Base-by-base conservation (phyloP, 1,140 invertebrate species). In the Aphidius ervi region DNA sequence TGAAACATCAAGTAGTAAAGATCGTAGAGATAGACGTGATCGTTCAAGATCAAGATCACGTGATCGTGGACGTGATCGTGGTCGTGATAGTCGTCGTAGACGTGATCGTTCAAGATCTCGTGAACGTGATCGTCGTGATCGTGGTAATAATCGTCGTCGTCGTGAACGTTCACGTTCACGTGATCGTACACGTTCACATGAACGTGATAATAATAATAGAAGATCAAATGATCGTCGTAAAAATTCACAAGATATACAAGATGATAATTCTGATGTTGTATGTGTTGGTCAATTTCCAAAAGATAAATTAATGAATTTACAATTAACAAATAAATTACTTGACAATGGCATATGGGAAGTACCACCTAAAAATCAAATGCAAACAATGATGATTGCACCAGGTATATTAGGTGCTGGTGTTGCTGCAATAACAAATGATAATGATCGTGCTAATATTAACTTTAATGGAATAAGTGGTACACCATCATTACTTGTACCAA, bases 41-140 rank as follows among this genome's bases (percentile, higher is more conserved):
- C 65, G 74, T 65, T 82, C 74, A 7, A 66, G 77, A 47, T 80
- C 78, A 8, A 72, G 76, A 8, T 79, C 81, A 0, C 72, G 80
- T 1, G 75, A 83, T 67, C 58, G 83, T 7, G 84, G 83, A 31
- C 81, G 84, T 9, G 83, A 86, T 62, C 68, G 74, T 37, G 63
- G 62, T 8, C 58, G 65, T 6, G 72, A 64, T 42, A 56, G 67
- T 31, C 52, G 67, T 31, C 52, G 74, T 4, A 59, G 73, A 5
- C 68, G 75, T 0, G 72, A 73, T 42, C 56, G 66, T n/a, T 61
- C 59, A 10, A 55, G 66, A 46, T 64, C 63, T 3, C 62, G 72
- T 2, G 70, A 73, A 16, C 68, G 83, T 8, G 81, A 86, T 23
- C 73, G 83, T 37, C 81, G 83, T n/a, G 82, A 85, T 40, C 81